Evolutionary conservation across 1,140 invertebrate genomes (phyloP), one percentile per base, ranked within the genome.

Genomic region (Ceratitis capitata): DNA sequence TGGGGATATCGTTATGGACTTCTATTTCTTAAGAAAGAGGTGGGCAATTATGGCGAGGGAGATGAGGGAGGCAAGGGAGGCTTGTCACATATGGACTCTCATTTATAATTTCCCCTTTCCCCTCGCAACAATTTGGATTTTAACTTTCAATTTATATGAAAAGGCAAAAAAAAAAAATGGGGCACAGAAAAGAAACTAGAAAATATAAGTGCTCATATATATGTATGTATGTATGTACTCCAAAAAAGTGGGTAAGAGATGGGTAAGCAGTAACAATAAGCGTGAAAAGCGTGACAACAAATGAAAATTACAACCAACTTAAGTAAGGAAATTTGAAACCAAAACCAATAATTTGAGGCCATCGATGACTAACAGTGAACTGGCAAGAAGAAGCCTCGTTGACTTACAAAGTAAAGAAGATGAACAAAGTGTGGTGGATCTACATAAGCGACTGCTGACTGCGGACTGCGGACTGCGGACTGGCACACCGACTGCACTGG

Each of bases 281-380:
- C n/a, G n/a, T 56, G 51, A 56, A 56, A n/a, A n/a, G 51, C n/a
- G n/a, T 16, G 5, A 53, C 4, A 53, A 53, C 14, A 35, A 69
- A 69, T 32, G 23, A 2, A 12, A 35, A 39, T 69, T 69, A 69
- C 61, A 69, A 69, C 61, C 39, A 69, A 69, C 29, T 69, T 35
- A 69, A 69, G 61, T 69, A 69, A 69, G 35, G 61, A 69, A 69
- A 69, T 69, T 6, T 69, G 29, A 69, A 35, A 69, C 16, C 61
- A 35, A 69, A 69, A 39, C 61, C 61, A 69, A 69, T 69, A 69
- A 69, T 69, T 69, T 69, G 61, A 69, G 61, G 61, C 19, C 61
- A 69, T 69, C 29, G 61, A 69, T 69, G 61, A 69, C 61, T 69
- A 69, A 69, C 61, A n/a, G 5, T 23, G 19, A 23, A 9, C 51